A percentile compares a stretch with the other conserved stretches of the same genome.
phyloP scores from a whole-genome alignment of 2,797 vertebrate genomes.

The Echeneis naucrates region DNA sequence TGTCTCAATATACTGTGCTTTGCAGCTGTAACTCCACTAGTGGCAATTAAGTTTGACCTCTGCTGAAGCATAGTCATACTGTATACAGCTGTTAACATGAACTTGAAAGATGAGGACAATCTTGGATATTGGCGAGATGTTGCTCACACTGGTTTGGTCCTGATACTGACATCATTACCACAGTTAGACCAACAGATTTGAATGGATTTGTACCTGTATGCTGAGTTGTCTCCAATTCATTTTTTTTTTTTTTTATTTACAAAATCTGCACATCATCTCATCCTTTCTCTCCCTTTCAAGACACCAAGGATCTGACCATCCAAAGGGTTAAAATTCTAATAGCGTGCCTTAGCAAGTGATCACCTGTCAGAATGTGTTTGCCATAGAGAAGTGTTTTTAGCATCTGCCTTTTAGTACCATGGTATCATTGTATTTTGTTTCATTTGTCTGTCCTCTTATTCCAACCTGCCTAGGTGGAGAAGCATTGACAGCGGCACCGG shows the following conservation, averaged over 20 bases:
- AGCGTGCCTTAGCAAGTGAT: constrained; percentile 35
- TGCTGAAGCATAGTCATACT: constrained; percentile 39
- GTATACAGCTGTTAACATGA: constrained; percentile 27
- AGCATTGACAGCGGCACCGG: constrained; percentile 81
- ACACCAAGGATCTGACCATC: constrained; percentile 65
- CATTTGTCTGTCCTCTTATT: constrained; percentile 88
- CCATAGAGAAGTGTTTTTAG: constrained; percentile 48
- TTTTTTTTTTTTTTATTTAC: constrained; percentile 29
- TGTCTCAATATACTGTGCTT: constrained; percentile 6
- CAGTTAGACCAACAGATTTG: constrained; percentile 41
- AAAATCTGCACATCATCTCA: constrained; percentile 47
- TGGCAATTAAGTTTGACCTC: constrained; percentile 12
- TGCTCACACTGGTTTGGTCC: too few relatives aligned
- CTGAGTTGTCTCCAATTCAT: constrained; percentile 41
- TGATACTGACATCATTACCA: constrained; percentile 11
- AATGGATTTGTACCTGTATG: constrained; percentile 53
- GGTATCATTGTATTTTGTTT: constrained; percentile 81
- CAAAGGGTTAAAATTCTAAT: constrained; percentile 75
- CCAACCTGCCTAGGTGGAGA: constrained; percentile 88
- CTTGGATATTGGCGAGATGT: constrained; percentile 56
- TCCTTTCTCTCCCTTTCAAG: constrained; percentile 64
- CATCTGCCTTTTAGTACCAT: constrained; percentile 71
- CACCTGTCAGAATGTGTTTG: constrained; percentile 46
- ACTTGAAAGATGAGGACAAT: constrained; percentile 41
- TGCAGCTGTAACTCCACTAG: neutral